A percentile compares a stretch with the other conserved stretches of the same genome.
Evolutionary conservation across 92 coral and sea anemone genomes (phyloP).

Genomic region (Bergia sp.): DNA sequence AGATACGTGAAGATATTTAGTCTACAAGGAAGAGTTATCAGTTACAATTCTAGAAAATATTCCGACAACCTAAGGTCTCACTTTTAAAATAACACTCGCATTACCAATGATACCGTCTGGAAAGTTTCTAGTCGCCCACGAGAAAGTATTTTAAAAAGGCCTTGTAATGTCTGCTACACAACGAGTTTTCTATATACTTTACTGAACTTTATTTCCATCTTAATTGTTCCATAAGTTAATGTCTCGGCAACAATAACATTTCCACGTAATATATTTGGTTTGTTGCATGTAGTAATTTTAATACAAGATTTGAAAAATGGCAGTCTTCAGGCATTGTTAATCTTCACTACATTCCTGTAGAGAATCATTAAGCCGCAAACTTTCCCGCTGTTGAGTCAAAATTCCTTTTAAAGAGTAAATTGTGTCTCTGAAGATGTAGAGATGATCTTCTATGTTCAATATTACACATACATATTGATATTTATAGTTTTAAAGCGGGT

Average conservation of each 20-base stretch:
- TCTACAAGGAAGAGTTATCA: neutral
- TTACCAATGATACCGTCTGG: too few relatives aligned
- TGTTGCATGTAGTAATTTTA: neutral
- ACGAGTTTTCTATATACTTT: neutral
- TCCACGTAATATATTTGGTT: neutral
- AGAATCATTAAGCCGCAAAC: neutral
- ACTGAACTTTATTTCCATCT: too few relatives aligned
- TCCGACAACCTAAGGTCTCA: neutral
- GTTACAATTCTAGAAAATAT: neutral
- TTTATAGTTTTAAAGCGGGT: neutral
- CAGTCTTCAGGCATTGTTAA: neutral
- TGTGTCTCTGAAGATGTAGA: neutral
- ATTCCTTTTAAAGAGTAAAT: neutral
- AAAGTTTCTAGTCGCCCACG: neutral
- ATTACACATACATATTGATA: neutral
- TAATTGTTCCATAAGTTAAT: neutral
- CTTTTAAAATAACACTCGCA: neutral
- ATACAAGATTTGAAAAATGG: slow-evolving; percentile 5
- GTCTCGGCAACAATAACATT: neutral
- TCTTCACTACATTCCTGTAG: neutral
- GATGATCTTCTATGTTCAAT: neutral
- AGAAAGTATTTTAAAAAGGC: neutral
- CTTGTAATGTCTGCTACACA: neutral
- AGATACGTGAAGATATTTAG: neutral
- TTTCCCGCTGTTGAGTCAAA: neutral